A percentile compares a stretch with the other conserved stretches of the same genome.
Evolutionary conservation across 2,888 invertebrate species (phyloP).

Genomic region (Leucoma salicis): DNA sequence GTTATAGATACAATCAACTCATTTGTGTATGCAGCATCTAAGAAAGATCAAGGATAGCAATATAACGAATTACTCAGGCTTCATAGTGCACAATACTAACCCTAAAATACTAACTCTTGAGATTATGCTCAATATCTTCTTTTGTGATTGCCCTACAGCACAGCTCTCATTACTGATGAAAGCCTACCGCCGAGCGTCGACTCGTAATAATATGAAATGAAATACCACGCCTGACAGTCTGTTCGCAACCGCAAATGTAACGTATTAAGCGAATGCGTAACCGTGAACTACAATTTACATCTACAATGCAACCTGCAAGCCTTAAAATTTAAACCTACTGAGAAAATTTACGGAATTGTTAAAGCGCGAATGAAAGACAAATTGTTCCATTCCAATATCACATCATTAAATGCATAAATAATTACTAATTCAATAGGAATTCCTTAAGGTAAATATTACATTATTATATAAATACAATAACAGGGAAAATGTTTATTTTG

Average conservation of each 20-base stretch:
- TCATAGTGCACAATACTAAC: too few relatives aligned
- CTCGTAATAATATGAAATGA: conserved; percentile 68
- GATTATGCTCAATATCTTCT: conserved; percentile 50
- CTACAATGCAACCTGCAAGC: conserved; percentile 16
- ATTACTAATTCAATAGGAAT: conserved; percentile 3
- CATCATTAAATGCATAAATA: background rate
- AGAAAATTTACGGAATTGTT: background rate
- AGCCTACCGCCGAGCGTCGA: conserved; percentile 56
- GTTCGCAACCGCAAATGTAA: conserved; percentile 57
- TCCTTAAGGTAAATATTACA: conserved; percentile 4
- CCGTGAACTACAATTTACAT: conserved; percentile 63
- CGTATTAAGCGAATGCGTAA: conserved; percentile 53
- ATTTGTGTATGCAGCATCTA: too few relatives aligned
- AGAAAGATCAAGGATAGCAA: too few relatives aligned
- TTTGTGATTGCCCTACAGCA: conserved; percentile 52
- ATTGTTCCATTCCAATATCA: background rate
- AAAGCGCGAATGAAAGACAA: too few relatives aligned
- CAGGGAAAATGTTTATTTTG: conserved; percentile 1
- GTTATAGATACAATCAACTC: too few relatives aligned
- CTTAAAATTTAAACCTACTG: background rate
- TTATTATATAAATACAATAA: conserved; percentile 6
- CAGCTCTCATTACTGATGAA: conserved; percentile 66
- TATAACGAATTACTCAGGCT: too few relatives aligned
- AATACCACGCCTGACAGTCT: conserved; percentile 59
- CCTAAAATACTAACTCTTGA: too few relatives aligned